Percentiles rank a stretch among this genome's conserved stretches.
Evolutionary conservation across 2,797 vertebrate species (phyloP).

Genomic region (Margarornis squamiger): DNA sequence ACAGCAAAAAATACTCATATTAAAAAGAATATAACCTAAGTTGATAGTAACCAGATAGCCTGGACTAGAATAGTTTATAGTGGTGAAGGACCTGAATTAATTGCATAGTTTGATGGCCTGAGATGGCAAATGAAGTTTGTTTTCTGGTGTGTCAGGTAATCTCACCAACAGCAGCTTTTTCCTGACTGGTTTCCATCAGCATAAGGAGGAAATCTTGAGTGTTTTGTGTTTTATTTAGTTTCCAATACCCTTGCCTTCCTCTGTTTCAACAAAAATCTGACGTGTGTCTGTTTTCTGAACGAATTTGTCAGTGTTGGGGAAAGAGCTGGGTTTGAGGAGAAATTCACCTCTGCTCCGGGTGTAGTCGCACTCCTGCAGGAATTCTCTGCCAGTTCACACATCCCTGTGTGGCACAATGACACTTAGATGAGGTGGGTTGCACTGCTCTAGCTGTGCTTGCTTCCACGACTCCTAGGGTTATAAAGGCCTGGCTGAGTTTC

Average conservation of each 20-base stretch:
- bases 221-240: neutral
- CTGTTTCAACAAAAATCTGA: neutral
- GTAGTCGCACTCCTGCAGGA: accelerated
- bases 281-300: neutral
- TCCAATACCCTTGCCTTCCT: neutral
- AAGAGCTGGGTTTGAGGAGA: neutral
- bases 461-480: neutral
- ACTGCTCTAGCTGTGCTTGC: neutral
- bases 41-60: neutral
- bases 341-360: neutral
- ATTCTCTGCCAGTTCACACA: neutral
- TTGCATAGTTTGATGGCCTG: neutral
- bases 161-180: neutral
- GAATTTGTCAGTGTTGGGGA: neutral
- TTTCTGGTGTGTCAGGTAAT: neutral
- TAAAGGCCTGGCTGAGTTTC: neutral
- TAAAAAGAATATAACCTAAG: neutral
- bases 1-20: neutral
- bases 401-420: neutral
- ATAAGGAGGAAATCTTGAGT: neutral
- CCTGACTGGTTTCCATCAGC: neutral
- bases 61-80: neutral
- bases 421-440: neutral
- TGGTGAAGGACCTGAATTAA: neutral
- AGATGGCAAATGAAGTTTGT: neutral